Conservation (phyloP, 2,888 invertebrate species). For the Temnothorax unifasciatus region DNA sequence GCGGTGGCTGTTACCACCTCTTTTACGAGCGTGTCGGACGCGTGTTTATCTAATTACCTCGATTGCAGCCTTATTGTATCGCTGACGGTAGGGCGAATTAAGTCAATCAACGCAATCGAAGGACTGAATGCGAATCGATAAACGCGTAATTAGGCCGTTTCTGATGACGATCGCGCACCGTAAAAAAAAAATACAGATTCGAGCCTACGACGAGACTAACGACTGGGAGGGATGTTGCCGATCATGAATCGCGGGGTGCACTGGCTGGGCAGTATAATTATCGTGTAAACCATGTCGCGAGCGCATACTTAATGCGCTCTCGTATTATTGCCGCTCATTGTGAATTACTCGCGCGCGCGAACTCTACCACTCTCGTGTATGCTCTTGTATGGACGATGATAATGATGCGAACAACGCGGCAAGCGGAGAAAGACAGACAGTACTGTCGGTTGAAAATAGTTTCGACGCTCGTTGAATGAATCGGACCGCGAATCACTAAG, state of each 20-base stretch:
- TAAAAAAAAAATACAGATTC: conserved; percentile 11
- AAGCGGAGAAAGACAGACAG: conserved; percentile 15
- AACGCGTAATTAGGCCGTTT: conserved; percentile 10
- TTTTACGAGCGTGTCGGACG: not conserved
- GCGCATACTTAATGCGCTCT: not conserved
- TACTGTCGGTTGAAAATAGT: conserved; percentile 55
- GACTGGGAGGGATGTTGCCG: not conserved
- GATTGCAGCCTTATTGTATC: conserved; percentile 11
- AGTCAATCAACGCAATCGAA: conserved; percentile 22
- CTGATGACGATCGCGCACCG: not conserved
- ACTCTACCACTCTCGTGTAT: conserved; percentile 3
- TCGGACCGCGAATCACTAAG: conserved; percentile 44
- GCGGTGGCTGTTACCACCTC: not conserved
- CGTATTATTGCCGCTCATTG: conserved; percentile 26
- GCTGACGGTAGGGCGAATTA: conserved; percentile 7
- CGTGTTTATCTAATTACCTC: conserved; percentile 11
- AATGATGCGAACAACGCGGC: not conserved
- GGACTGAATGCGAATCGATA: conserved; percentile 11
- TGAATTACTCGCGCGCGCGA: conserved; percentile 18
- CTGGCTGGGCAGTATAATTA: not conserved
- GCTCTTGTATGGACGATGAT: not conserved
- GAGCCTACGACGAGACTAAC: not conserved
- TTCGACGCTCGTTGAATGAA: conserved; percentile 54
- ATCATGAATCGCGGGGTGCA: not conserved
- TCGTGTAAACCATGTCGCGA: not conserved